Percentiles rank a stretch among this genome's conserved stretches.
Evolutionary conservation across 2,113 vertebrate species (phyloP).

Genomic region (Psephotus haematonotus): DNA sequence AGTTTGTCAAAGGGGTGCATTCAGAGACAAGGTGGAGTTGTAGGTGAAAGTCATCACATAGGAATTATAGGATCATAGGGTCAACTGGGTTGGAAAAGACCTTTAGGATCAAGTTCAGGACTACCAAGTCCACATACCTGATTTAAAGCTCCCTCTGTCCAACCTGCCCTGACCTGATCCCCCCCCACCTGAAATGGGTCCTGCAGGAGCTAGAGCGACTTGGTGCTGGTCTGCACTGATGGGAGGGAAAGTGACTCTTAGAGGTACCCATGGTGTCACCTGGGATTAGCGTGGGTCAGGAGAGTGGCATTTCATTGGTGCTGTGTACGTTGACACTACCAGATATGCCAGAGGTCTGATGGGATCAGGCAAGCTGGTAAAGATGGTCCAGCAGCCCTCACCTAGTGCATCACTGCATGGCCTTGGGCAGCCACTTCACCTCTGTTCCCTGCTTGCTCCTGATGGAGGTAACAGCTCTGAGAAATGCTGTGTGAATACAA

Average conservation of each 20-base stretch:
- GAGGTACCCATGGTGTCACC: no score
- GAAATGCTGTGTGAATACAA: accelerated
- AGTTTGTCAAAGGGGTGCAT: background rate
- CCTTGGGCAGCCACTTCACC: background rate
- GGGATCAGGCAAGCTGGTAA: background rate
- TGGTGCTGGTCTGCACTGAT: background rate
- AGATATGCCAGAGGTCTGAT: background rate
- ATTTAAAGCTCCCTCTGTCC: background rate
- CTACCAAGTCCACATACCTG: background rate
- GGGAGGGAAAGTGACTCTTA: background rate
- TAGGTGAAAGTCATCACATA: background rate
- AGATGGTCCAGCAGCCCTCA: background rate
- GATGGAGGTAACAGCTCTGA: background rate
- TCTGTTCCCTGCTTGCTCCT: background rate
- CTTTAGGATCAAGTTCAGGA: background rate
- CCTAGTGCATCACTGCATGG: accelerated
- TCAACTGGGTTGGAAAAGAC: background rate
- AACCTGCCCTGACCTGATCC: background rate
- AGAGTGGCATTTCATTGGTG: background rate
- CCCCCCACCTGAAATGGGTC: background rate
- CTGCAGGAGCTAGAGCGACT: background rate
- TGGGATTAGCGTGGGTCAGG: accelerated
- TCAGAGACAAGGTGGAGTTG: background rate
- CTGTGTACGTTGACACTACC: accelerated
- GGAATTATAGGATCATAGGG: no score